phyloP scores from a whole-genome alignment of 1,140 invertebrate species.

The Drosophila navojoa region DNA sequence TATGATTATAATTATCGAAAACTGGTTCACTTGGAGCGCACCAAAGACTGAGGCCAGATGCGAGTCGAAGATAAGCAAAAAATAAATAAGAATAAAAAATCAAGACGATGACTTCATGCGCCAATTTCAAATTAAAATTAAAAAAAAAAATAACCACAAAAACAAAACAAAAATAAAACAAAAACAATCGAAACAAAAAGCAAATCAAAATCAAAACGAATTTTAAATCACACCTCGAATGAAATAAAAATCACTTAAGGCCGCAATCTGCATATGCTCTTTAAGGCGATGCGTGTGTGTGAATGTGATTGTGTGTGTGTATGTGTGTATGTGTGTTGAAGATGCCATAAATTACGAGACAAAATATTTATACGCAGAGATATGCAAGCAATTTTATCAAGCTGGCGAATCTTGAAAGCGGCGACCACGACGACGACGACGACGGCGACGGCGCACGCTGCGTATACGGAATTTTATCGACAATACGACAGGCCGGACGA shows the following conservation, averaged over 20 bases:
- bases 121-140: slow-evolving; percentile 34
- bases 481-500: slow-evolving; percentile 15
- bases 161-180: no score
- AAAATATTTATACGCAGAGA: slow-evolving; percentile 46
- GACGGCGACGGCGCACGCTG: slow-evolving; percentile 41
- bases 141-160: slow-evolving; percentile 8
- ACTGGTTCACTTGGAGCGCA: slow-evolving; percentile 68
- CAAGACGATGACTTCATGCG: slow-evolving; percentile 69
- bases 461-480: slow-evolving; percentile 72
- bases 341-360: slow-evolving; percentile 66
- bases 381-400: slow-evolving; percentile 51
- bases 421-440: neutral
- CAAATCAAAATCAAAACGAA: slow-evolving; percentile 41
- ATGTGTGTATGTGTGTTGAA: slow-evolving; percentile 32
- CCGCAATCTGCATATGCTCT: slow-evolving; percentile 67
- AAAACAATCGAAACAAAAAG: slow-evolving; percentile 43
- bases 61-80: slow-evolving; percentile 29
- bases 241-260: slow-evolving; percentile 78
- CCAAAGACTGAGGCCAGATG: slow-evolving; percentile 21
- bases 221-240: slow-evolving; percentile 72
- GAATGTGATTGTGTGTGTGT: neutral
- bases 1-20: slow-evolving; percentile 28
- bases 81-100: slow-evolving; percentile 36
- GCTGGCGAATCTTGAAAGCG: slow-evolving; percentile 46
- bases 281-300: slow-evolving; percentile 26